phyloP scores from a whole-genome alignment of 1,140 invertebrate genomes.

The Drosophila neocordata region DNA sequence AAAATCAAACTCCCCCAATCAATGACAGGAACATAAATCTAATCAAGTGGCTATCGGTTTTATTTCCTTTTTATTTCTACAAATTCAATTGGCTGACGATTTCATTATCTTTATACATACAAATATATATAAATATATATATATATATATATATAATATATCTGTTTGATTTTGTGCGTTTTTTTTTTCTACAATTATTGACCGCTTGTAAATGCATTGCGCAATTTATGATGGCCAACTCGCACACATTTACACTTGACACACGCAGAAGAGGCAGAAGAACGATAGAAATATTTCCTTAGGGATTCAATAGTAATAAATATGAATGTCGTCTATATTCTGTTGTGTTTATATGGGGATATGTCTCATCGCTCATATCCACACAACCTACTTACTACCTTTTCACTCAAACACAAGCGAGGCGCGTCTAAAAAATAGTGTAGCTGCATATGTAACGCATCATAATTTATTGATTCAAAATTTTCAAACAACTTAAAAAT shows the following conservation, averaged over 20 bases:
- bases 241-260: background rate
- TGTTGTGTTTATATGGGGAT: slow-evolving; percentile 20
- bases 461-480: too few relatives aligned
- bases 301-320: slow-evolving; percentile 6
- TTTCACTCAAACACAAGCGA: slow-evolving; percentile 1
- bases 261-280: background rate
- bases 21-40: slow-evolving; percentile 52
- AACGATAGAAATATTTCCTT: slow-evolving; percentile 6
- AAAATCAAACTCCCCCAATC: slow-evolving; percentile 5
- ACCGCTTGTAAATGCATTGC: slow-evolving; percentile 59
- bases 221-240: slow-evolving; percentile 57
- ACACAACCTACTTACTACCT: background rate
- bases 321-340: slow-evolving; percentile 11
- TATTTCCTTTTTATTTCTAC: slow-evolving; percentile 62
- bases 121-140: too few relatives aligned
- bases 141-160: background rate
- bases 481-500: too few relatives aligned
- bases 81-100: slow-evolving; percentile 72
- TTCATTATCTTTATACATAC: slow-evolving; percentile 54
- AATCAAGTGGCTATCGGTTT: slow-evolving; percentile 66
- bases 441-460: too few relatives aligned
- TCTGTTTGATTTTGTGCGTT: slow-evolving; percentile 18
- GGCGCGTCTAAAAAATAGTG: background rate
- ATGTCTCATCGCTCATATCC: slow-evolving; percentile 52
- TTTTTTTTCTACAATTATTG: slow-evolving; percentile 54